Evolutionary conservation across 2,888 invertebrate species (phyloP).

Genomic region (Myopa tessellatipennis): DNA sequence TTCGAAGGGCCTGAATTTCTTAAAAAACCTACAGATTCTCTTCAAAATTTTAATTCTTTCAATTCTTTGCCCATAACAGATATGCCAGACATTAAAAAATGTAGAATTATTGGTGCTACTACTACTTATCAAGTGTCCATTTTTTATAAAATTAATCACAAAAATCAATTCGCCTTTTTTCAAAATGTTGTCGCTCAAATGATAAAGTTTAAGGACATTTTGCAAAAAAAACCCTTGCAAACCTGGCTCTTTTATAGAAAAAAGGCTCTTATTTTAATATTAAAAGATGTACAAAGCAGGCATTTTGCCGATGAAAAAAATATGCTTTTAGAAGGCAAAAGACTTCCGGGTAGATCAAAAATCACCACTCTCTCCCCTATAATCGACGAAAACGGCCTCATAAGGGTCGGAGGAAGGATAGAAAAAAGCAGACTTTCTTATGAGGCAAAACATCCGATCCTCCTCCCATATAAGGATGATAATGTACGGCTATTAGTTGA

Average conservation of each 20-base stretch:
- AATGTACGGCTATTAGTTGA: slow-evolving; percentile 28
- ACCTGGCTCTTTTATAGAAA: neutral
- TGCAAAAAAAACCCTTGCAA: neutral
- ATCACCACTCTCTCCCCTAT: neutral
- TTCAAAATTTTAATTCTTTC: no score
- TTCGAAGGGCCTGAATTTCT: no score
- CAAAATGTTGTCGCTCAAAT: neutral
- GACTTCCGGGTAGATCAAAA: no score
- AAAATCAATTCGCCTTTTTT: neutral
- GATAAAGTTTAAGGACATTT: neutral
- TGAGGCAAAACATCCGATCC: neutral
- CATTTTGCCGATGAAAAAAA: no score
- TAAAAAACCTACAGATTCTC: no score
- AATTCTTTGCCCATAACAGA: no score
- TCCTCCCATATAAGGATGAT: slow-evolving; percentile 13
- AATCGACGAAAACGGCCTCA: neutral
- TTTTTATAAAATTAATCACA: neutral
- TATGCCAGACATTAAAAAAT: slow-evolving; percentile 10
- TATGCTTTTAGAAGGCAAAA: no score
- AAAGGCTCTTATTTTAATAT: neutral
- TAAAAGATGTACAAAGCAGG: neutral
- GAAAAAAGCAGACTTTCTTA: slow-evolving; percentile 9
- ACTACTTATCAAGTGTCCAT: no score
- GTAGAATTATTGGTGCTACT: neutral
- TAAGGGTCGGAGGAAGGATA: neutral